Conservation (phyloP, 1,140 invertebrate genomes). For the Dendrolimus punctatus region DNA sequence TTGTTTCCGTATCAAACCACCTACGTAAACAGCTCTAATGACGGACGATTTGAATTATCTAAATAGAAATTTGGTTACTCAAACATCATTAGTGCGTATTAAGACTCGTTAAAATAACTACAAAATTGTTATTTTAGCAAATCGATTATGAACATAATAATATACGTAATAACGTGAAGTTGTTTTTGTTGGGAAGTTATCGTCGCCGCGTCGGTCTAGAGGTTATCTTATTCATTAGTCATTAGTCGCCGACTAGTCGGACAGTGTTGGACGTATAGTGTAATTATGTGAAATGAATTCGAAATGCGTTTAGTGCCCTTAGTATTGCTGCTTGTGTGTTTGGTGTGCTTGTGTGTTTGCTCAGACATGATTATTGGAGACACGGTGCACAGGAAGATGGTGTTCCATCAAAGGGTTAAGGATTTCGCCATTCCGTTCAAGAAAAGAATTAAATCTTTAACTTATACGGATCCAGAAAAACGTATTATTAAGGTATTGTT, state of each 20-base stretch:
- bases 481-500: conserved; percentile 51
- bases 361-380: conserved; percentile 61
- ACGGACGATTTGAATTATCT: neutral
- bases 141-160: too few species aligned
- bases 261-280: conserved; percentile 19
- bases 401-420: conserved; percentile 63
- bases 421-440: conserved; percentile 65
- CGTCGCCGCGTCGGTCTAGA: neutral
- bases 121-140: conserved; percentile 9
- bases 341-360: conserved; percentile 35
- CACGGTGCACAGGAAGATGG: conserved; percentile 63
- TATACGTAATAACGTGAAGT: conserved; percentile 9
- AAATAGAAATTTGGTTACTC: conserved; percentile 3
- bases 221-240: conserved; percentile 1
- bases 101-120: conserved; percentile 3
- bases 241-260: conserved; percentile 26
- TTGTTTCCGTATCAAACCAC: conserved; percentile 9
- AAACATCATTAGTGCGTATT: conserved; percentile 10
- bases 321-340: conserved; percentile 28
- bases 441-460: conserved; percentile 51
- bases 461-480: conserved; percentile 57
- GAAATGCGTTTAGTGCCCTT: conserved; percentile 43
- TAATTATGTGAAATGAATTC: conserved; percentile 30
- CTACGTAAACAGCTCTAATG: conserved; percentile 7
- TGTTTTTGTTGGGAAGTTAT: conserved; percentile 14